Conservation (phyloP, 2,797 vertebrate species). For the Spizella passerina region DNA sequence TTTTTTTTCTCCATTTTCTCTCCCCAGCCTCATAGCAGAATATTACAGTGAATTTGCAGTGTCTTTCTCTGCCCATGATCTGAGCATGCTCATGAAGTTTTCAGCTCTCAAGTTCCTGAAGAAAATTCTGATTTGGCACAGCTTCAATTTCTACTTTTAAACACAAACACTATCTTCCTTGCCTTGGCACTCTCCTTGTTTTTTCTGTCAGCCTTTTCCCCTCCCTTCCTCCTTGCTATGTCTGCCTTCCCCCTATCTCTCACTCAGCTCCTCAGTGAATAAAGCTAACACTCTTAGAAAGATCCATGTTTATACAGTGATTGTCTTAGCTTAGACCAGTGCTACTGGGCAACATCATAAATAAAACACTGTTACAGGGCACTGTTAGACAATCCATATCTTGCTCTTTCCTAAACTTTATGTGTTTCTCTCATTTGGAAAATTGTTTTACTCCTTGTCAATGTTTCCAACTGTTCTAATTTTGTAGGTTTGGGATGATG, state of each 20-base stretch:
- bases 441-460: neutral
- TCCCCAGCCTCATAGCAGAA: neutral
- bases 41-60: neutral
- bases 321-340: neutral
- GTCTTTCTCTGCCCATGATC: neutral
- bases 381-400: neutral
- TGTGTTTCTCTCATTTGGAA: neutral
- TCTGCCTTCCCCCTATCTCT: neutral
- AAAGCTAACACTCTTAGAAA: neutral
- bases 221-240: neutral
- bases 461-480: neutral
- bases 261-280: neutral
- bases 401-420: neutral
- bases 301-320: neutral
- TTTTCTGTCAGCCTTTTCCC: constrained; percentile 40
- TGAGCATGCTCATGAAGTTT: neutral
- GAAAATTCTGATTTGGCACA: constrained; percentile 44
- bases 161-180: constrained; percentile 40
- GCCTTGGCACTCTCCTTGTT: constrained; percentile 30
- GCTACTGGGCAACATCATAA: neutral
- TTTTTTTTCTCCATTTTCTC: neutral
- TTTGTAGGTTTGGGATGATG: neutral
- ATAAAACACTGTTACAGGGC: neutral
- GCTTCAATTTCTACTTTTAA: constrained; percentile 27
- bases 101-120: constrained; percentile 23